Evolutionary conservation across 2,888 invertebrate genomes (phyloP), one percentile per base, ranked within the genome.

Genomic region (Mesorhabditis spiculigera): DNA sequence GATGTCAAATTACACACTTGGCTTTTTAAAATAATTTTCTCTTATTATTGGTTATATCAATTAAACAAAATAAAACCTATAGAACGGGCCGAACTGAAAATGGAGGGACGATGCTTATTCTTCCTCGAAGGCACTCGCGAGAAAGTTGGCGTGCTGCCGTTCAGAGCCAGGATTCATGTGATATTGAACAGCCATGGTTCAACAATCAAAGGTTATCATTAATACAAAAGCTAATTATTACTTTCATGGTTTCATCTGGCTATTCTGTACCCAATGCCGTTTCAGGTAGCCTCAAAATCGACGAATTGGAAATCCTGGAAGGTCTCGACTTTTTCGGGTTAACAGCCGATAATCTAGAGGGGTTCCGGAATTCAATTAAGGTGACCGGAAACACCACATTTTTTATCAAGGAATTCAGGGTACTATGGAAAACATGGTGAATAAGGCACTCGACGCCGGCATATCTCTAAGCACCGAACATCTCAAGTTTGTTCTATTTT

Each of bases 121-220:
- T 78, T 78, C 70, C 63, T 78, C 5, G 78, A 78, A 69, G 78
- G 76, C 64, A 78, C 78, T 6, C 73, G 78, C 16, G 75, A 78
- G 66, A 78, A 78, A 69, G 70, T 78, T 8, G 78, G 78, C 42
- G 78, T 78, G 5, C 70, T 78, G 61, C 78, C 78, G 44, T 78
- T 78, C 68, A 71, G 67, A 16, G 73, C 76, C 4, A 67, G 70
- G 10, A 70, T 76, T 63, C 64, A 66, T 10, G 67, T 72, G 6
- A 69, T 70, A 41, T 68, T 78, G 68, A 71, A 70, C 41, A 78
- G 74, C 4, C 65, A 71, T 5, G 73, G 70, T 4, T 69, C 66
- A 28, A 69, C 69, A 28, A 65, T 78, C 0, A 74, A 73, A 72
- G 78, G 77, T 74, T 28, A n/a, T 63, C 0, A n/a, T 16, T 44